Evolutionary conservation across 2,888 invertebrate genomes (phyloP).

Genomic region (Selenia dentaria): DNA sequence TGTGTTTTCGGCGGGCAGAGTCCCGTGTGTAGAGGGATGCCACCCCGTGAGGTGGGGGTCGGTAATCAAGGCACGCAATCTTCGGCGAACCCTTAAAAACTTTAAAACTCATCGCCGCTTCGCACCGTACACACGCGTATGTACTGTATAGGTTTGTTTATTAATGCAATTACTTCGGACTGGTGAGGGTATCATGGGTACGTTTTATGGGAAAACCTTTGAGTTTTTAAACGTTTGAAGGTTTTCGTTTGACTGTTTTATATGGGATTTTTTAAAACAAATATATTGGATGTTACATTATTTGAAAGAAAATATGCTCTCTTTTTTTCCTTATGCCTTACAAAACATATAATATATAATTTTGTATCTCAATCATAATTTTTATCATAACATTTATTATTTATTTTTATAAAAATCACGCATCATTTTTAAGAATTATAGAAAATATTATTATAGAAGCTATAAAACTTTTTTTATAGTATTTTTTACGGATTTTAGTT

Average conservation of each 20-base stretch:
- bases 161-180: constrained; percentile 58
- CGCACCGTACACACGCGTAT: constrained; percentile 36
- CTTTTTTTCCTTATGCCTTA: too few species aligned
- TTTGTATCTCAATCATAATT: too few species aligned
- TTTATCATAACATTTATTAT: too few species aligned
- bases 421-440: too few species aligned
- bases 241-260: background rate
- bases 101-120: constrained; percentile 84
- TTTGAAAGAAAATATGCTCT: too few species aligned
- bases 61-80: constrained; percentile 87
- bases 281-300: too few species aligned
- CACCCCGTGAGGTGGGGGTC: constrained; percentile 53
- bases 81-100: constrained; percentile 86
- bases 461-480: too few species aligned
- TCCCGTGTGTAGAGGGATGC: constrained; percentile 60
- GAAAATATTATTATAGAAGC: too few species aligned
- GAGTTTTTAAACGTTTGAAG: constrained; percentile 24
- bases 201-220: constrained; percentile 10
- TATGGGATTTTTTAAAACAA: too few species aligned
- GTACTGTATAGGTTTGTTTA: constrained; percentile 41
- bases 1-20: constrained; percentile 64
- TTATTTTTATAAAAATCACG: too few species aligned
- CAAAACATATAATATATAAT: too few species aligned
- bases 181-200: constrained; percentile 9
- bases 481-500: too few species aligned